Percentiles rank a stretch among this genome's conserved stretches.
These are phyloP conservation scores for Sebastes minor DNA, from an alignment of 2,797 vertebrate species.

Conservation along the genomic window DNA sequence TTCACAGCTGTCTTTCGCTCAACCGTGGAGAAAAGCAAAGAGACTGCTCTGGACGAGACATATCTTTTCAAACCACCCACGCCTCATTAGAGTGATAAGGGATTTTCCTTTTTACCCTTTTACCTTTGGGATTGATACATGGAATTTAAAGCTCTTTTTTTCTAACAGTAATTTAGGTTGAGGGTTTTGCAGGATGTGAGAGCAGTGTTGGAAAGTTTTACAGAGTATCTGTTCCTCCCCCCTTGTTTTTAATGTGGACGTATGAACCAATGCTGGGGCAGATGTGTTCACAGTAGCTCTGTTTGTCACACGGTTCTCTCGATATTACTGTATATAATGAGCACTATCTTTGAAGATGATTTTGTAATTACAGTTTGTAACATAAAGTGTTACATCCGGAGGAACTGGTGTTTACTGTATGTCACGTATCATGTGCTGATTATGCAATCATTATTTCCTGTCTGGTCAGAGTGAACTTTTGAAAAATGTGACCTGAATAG, in stretches of 20 bases:
- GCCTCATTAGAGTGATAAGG: constrained; percentile 16
- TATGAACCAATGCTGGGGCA: neutral
- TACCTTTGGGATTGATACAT: constrained; percentile 41
- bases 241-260: neutral
- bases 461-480: neutral
- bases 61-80: constrained; percentile 38
- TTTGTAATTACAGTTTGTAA: constrained; percentile 1
- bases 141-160: constrained; percentile 8
- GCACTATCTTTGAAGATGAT: neutral
- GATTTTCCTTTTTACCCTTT: constrained; percentile 40
- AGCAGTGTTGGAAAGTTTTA: constrained; percentile 25
- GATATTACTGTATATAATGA: neutral
- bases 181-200: constrained; percentile 44
- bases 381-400: neutral
- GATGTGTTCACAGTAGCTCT: neutral
- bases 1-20: constrained; percentile 55
- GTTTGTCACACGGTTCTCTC: neutral
- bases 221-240: neutral
- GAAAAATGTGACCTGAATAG: neutral
- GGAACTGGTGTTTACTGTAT: neutral
- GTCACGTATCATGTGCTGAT: neutral
- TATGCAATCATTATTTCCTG: neutral
- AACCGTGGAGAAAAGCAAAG: neutral
- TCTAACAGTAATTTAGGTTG: neutral
- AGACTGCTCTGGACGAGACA: neutral